Evolutionary conservation across 2,888 invertebrate genomes (phyloP).

Genomic region (Ormyrus labotus): DNA sequence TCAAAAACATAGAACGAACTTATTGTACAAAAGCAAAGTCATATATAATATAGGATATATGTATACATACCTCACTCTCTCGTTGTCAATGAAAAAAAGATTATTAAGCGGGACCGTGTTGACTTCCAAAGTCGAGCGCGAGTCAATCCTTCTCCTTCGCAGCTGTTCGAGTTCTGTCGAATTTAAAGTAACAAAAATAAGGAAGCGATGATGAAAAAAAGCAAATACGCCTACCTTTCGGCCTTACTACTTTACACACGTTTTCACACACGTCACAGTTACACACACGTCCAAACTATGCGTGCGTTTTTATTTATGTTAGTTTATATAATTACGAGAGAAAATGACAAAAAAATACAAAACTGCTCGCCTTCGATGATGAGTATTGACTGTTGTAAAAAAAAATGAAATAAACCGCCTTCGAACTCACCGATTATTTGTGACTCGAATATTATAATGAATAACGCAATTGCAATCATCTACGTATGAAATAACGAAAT

Average conservation of each 20-base stretch:
- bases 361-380: constrained; percentile 54
- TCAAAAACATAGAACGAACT: constrained; percentile 6
- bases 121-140: constrained; percentile 10
- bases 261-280: constrained; percentile 19
- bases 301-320: constrained; percentile 49
- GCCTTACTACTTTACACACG: constrained; percentile 68
- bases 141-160: constrained; percentile 37
- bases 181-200: constrained; percentile 54
- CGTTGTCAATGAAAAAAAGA: constrained; percentile 37
- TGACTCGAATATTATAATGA: constrained; percentile 50
- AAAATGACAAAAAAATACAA: constrained; percentile 28
- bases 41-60: constrained; percentile 38
- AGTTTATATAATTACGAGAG: constrained; percentile 37
- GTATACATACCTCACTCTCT: constrained; percentile 46
- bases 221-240: constrained; percentile 69
- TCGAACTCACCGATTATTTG: constrained; percentile 54
- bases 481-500: background rate
- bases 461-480: constrained; percentile 34
- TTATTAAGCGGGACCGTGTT: constrained; percentile 35
- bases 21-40: constrained; percentile 50
- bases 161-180: constrained; percentile 45
- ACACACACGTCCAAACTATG: constrained; percentile 23
- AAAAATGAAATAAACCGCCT: constrained; percentile 50
- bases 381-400: constrained; percentile 55
- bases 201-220: constrained; percentile 33